phyloP scores from a whole-genome alignment of 2,888 invertebrate species.

The Andrena flavipes region DNA sequence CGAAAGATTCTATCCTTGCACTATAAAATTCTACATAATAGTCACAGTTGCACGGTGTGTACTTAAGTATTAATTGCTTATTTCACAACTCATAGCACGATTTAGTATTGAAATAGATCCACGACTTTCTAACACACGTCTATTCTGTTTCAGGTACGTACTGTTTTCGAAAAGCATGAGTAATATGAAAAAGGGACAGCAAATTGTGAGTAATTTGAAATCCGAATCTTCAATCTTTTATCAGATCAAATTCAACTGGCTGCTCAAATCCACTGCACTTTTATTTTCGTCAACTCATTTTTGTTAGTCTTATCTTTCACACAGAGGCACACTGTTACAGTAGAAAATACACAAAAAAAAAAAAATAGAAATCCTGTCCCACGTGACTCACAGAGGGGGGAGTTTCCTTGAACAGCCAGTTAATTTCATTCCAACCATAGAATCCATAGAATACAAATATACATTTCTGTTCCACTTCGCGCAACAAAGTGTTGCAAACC shows the following conservation, averaged over 20 bases:
- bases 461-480: neutral
- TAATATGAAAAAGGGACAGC: neutral
- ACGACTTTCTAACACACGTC: neutral
- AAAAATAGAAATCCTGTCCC: neutral
- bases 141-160: slow-evolving; percentile 45
- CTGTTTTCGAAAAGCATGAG: neutral
- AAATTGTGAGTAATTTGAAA: slow-evolving; percentile 30
- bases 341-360: no score
- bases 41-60: neutral
- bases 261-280: neutral
- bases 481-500: neutral
- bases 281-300: neutral
- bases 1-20: neutral
- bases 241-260: no score
- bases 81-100: neutral
- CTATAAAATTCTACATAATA: neutral
- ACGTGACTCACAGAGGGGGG: neutral
- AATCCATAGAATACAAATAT: neutral
- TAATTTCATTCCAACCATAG: neutral
- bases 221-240: neutral
- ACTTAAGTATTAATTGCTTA: neutral
- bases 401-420: neutral
- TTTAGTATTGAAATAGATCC: neutral
- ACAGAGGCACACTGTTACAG: no score
- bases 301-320: neutral